Evolutionary conservation across 2,888 invertebrate genomes (phyloP).

Genomic region (Toxonevra muliebris): DNA sequence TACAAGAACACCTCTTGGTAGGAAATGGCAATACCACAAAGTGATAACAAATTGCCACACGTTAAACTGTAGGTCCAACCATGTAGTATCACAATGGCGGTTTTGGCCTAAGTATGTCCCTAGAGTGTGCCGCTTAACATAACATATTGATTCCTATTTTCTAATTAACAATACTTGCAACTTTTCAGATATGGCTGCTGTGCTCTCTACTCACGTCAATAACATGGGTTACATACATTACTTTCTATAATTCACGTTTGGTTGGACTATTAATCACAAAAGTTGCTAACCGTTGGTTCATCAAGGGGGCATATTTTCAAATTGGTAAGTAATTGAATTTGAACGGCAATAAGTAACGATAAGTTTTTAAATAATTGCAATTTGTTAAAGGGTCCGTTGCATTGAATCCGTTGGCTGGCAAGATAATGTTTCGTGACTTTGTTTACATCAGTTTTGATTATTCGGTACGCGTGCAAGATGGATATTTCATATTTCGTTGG

Average conservation of each 20-base stretch:
- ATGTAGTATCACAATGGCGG: too few relatives aligned
- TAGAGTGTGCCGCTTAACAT: too few relatives aligned
- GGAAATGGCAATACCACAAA: too few relatives aligned
- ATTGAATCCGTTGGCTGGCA: constrained; percentile 94
- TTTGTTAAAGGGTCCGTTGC: constrained; percentile 85
- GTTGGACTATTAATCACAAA: constrained; percentile 90
- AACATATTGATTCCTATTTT: constrained; percentile 15
- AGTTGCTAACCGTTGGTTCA: constrained; percentile 86
- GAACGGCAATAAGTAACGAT: not conserved
- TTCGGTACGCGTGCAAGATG: constrained; percentile 92
- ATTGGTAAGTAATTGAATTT: constrained; percentile 72
- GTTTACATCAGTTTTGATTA: constrained; percentile 94
- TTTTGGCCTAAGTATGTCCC: too few relatives aligned
- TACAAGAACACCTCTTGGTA: too few relatives aligned
- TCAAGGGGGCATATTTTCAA: constrained; percentile 86
- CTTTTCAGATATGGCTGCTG: constrained; percentile 72
- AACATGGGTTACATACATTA: constrained; percentile 92
- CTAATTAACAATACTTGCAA: too few relatives aligned
- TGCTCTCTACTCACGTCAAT: constrained; percentile 84
- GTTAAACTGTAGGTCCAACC: too few relatives aligned
- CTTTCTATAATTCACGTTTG: constrained; percentile 93
- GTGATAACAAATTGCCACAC: too few relatives aligned
- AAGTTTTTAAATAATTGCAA: not conserved
- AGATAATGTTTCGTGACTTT: constrained; percentile 97
- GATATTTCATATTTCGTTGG: constrained; percentile 97